Evolutionary conservation across 2,888 invertebrate genomes (phyloP).

Genomic region (Eugnorisma glareosa): DNA sequence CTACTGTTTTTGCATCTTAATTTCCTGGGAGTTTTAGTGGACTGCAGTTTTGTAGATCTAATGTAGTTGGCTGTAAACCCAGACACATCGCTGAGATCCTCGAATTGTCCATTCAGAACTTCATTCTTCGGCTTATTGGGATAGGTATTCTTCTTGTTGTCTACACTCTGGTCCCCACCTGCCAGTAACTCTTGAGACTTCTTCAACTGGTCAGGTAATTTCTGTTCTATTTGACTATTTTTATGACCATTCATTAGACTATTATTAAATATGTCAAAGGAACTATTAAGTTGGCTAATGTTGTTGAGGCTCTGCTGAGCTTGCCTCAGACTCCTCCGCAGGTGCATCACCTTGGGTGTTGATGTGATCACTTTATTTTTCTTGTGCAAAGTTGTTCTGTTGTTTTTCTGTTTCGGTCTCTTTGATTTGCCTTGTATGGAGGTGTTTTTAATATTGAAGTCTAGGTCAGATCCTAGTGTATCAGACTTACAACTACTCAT

Average conservation of each 20-base stretch:
- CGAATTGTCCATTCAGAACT: conserved; percentile 81
- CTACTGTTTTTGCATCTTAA: conserved; percentile 78
- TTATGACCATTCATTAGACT: conserved; percentile 72
- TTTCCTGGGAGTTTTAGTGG: conserved; percentile 79
- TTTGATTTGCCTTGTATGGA: conserved; percentile 77
- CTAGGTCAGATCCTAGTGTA: conserved; percentile 78
- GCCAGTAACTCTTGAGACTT: conserved; percentile 64
- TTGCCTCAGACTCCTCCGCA: conserved; percentile 83
- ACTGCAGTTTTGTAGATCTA: conserved; percentile 85
- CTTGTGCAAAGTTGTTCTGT: conserved; percentile 73
- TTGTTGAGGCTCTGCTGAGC: conserved; percentile 75
- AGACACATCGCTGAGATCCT: conserved; percentile 87
- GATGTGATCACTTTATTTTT: conserved; percentile 83
- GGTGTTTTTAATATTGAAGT: conserved; percentile 84
- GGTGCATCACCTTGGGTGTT: conserved; percentile 78
- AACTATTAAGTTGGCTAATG: conserved; percentile 77
- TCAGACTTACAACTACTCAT: conserved; percentile 78
- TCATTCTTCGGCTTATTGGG: conserved; percentile 66
- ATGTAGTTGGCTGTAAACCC: conserved; percentile 89
- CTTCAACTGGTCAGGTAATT: conserved; percentile 60
- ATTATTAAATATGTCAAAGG: conserved; percentile 77
- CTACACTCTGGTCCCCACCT: conserved; percentile 68
- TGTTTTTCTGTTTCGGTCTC: conserved; percentile 75
- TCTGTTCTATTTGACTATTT: conserved; percentile 62
- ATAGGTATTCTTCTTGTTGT: conserved; percentile 67